A percentile compares a stretch with the other conserved stretches of the same genome.
Evolutionary conservation across 2,797 vertebrate genomes (phyloP).

Genomic region (Rachycentron canadum): DNA sequence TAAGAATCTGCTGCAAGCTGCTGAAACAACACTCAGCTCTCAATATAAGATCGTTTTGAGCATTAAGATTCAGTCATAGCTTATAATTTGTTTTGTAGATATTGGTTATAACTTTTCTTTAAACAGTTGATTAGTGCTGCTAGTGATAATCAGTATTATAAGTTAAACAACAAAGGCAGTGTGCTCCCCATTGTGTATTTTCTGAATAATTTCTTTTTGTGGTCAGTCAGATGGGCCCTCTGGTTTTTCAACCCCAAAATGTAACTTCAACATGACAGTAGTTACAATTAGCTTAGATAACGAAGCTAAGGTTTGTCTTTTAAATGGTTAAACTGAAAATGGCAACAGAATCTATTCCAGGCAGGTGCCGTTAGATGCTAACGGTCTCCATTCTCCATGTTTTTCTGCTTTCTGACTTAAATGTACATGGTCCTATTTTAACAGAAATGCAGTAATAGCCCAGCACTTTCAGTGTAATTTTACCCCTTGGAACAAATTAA

Average conservation of each 20-base stretch:
- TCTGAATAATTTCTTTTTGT: neutral
- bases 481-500: neutral
- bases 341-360: neutral
- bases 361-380: neutral
- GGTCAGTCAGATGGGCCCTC: neutral
- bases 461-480: neutral
- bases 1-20: neutral
- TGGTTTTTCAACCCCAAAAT: neutral
- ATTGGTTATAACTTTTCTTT: neutral
- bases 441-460: neutral
- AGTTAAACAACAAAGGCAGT: neutral
- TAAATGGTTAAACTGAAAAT: neutral
- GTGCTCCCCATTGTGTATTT: neutral
- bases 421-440: neutral
- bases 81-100: neutral
- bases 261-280: neutral
- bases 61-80: neutral
- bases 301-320: neutral
- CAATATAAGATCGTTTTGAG: neutral
- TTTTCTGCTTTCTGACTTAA: neutral
- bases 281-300: neutral
- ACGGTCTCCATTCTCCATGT: neutral
- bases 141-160: neutral
- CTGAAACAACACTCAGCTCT: neutral
- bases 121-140: neutral